Evolutionary conservation across 2,888 invertebrate species (phyloP).

Genomic region (Barypeithes pellucidus): DNA sequence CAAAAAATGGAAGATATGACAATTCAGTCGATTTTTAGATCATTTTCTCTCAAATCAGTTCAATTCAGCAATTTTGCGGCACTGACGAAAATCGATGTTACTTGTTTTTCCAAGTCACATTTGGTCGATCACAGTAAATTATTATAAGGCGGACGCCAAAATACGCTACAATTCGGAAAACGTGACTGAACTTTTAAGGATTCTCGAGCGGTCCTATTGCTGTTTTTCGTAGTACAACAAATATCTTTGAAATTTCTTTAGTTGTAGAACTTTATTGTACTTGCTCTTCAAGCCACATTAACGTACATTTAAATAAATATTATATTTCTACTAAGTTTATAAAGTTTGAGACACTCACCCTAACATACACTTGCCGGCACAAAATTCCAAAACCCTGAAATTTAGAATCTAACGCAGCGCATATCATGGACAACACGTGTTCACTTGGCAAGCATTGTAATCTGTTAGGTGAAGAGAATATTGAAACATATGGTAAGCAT

Average conservation of each 20-base stretch:
- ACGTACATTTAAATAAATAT: too few species aligned
- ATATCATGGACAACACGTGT: too few species aligned
- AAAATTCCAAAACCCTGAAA: too few species aligned
- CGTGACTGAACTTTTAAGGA: slow-evolving; percentile 61
- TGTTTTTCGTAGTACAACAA: neutral
- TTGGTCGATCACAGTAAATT: slow-evolving; percentile 66
- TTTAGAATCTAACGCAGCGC: too few species aligned
- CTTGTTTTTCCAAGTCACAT: slow-evolving; percentile 65
- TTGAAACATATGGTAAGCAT: too few species aligned
- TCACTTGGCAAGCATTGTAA: too few species aligned
- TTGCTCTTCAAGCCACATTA: too few species aligned
- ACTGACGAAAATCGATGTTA: slow-evolving; percentile 53
- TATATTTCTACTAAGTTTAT: too few species aligned
- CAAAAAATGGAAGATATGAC: neutral
- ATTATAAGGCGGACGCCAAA: slow-evolving; percentile 65
- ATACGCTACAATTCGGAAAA: slow-evolving; percentile 62
- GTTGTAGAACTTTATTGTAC: neutral
- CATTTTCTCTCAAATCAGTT: slow-evolving; percentile 24
- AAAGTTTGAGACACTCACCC: too few species aligned
- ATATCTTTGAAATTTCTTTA: neutral
- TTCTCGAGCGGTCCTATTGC: slow-evolving; percentile 13
- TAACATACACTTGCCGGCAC: too few species aligned
- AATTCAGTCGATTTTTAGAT: slow-evolving; percentile 4
- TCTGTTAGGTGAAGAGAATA: too few species aligned
- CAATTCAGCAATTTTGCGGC: slow-evolving; percentile 35